These are phyloP conservation scores for Pristionchus japonicus DNA, from an alignment of 2,888 invertebrate species.

Conservation along the genomic window DNA sequence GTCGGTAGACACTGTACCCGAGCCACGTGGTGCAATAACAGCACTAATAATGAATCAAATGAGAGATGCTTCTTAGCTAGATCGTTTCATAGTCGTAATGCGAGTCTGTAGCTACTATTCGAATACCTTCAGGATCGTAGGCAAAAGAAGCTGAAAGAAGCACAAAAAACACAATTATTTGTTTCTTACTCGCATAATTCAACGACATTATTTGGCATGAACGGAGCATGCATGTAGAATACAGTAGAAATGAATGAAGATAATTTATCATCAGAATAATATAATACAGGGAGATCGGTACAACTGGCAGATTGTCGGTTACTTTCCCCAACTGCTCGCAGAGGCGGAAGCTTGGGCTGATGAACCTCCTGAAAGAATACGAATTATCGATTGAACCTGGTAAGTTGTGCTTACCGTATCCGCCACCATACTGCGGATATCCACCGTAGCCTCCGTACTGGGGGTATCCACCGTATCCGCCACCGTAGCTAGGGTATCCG, in stretches of 20 bases:
- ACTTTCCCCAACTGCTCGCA: background rate
- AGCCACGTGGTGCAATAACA: background rate
- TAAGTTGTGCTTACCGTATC: background rate
- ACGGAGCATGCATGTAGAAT: background rate
- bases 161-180: no score
- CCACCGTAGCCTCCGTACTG: background rate
- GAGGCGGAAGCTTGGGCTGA: background rate
- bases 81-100: no score
- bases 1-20: background rate
- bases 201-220: no score
- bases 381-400: background rate
- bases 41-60: background rate
- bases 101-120: no score
- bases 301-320: background rate
- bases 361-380: background rate
- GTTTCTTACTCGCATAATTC: no score
- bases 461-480: constrained; percentile 3
- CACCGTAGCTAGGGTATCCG: background rate
- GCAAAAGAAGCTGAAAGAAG: no score
- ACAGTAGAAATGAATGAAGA: background rate
- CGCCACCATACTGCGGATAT: background rate
- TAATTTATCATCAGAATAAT: background rate
- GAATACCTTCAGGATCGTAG: no score
- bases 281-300: background rate
- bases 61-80: no score